Evolutionary conservation across 2,888 invertebrate genomes (phyloP).

Genomic region (Cylloceria caligata): DNA sequence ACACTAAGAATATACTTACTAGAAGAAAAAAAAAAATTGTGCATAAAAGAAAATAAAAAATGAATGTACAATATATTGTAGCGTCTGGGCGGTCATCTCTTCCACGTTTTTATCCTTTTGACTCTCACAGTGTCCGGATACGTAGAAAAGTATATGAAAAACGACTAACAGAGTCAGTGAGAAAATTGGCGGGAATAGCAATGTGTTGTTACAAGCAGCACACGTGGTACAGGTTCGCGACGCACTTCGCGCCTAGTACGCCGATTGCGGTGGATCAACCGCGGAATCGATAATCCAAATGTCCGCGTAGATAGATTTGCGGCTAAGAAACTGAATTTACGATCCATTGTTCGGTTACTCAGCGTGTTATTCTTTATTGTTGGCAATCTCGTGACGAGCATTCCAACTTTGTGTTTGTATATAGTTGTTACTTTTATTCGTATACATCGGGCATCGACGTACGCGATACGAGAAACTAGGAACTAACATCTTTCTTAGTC

Average conservation of each 20-base stretch:
- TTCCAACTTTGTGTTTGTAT: slow-evolving; percentile 28
- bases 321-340: slow-evolving; percentile 38
- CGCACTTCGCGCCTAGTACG: not conserved
- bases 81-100: not conserved
- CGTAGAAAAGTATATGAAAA: slow-evolving; percentile 7
- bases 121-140: not conserved
- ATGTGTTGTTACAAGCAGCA: not conserved
- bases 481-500: slow-evolving; percentile 3
- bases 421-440: slow-evolving; percentile 29
- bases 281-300: slow-evolving; percentile 53
- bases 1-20: not conserved
- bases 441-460: not conserved
- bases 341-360: slow-evolving; percentile 10
- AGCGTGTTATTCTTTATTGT: not conserved
- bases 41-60: not conserved
- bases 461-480: slow-evolving; percentile 14
- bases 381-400: slow-evolving; percentile 34
- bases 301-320: slow-evolving; percentile 38
- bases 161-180: not conserved
- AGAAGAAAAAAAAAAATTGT: slow-evolving; percentile 13
- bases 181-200: slow-evolving; percentile 11
- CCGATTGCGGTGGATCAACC: slow-evolving; percentile 24
- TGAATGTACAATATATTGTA: not conserved
- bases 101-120: slow-evolving; percentile 12
- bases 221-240: not conserved